A percentile compares a stretch with the other conserved stretches of the same genome.
phyloP scores from a whole-genome alignment of 2,113 vertebrate genomes.

The Anthoscopus minutus region DNA sequence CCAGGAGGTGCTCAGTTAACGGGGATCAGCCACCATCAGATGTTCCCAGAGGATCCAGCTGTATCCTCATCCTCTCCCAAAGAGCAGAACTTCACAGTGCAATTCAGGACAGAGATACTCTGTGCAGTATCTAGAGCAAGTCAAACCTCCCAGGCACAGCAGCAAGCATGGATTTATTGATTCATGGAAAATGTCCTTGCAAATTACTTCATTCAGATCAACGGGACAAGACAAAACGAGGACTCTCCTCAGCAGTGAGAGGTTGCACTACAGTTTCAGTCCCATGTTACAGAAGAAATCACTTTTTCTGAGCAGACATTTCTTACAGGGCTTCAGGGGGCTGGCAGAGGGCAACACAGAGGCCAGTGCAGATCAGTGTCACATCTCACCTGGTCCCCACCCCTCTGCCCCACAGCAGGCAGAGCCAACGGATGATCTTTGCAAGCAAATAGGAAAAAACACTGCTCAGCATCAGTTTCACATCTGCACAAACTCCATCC shows the following conservation, averaged over 20 bases:
- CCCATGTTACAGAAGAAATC: not conserved
- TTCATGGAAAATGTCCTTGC: slow-evolving; percentile 41
- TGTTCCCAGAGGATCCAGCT: not conserved
- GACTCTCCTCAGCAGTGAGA: not conserved
- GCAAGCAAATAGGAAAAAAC: not conserved
- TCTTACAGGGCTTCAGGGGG: rapidly evolving
- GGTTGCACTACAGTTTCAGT: not conserved
- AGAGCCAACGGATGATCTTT: not conserved
- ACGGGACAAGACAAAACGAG: not conserved
- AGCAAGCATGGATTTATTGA: slow-evolving; percentile 33
- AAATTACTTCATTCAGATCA: slow-evolving; percentile 31
- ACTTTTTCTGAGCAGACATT: not conserved
- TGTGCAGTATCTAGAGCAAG: slow-evolving; percentile 4
- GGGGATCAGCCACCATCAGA: not conserved
- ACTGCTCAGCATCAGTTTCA: not conserved
- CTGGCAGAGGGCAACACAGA: not conserved
- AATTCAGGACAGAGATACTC: not conserved
- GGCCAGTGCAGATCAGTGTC: not conserved
- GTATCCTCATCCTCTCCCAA: not conserved
- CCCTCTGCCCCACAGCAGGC: not conserved
- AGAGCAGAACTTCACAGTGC: not conserved
- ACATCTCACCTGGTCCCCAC: not conserved
- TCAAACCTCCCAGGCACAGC: slow-evolving; percentile 14
- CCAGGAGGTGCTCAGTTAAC: not conserved
- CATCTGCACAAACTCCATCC: not conserved